Conservation (phyloP, 2,888 invertebrate species). For the Hyposoter didymator region DNA sequence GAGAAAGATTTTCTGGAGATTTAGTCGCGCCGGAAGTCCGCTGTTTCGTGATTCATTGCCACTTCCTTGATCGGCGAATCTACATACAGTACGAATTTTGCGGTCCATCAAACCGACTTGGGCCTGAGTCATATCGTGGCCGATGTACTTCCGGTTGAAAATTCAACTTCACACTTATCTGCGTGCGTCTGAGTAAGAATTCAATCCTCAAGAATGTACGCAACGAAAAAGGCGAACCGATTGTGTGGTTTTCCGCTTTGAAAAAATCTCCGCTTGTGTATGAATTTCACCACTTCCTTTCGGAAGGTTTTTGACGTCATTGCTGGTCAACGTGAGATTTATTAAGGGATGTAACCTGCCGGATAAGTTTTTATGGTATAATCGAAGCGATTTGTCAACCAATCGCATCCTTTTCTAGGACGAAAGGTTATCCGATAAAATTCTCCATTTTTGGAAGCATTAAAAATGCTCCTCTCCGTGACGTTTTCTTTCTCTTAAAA, state of each 20-base stretch:
- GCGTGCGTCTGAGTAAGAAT: not conserved
- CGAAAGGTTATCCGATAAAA: too few relatives aligned
- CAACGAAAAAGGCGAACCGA: conserved; percentile 7
- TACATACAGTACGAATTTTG: not conserved
- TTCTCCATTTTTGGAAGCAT: too few relatives aligned
- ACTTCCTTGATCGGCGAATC: conserved; percentile 38
- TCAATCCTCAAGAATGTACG: not conserved
- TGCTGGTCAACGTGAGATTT: too few relatives aligned
- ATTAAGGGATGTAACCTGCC: too few relatives aligned
- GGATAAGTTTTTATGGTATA: too few relatives aligned
- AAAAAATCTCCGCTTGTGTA: not conserved
- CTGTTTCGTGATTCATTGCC: conserved; percentile 27
- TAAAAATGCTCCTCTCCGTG: too few relatives aligned
- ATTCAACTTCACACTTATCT: conserved; percentile 24
- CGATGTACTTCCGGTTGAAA: conserved; percentile 19
- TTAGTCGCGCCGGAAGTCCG: conserved; percentile 47
- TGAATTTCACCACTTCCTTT: conserved; percentile 24
- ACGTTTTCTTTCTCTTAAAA: too few relatives aligned
- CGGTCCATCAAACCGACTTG: conserved; percentile 7
- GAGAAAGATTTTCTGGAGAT: conserved; percentile 5
- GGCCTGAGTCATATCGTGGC: not conserved
- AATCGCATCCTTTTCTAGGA: too few relatives aligned
- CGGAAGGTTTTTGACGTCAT: not conserved
- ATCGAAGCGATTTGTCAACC: too few relatives aligned
- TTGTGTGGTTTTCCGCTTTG: conserved; percentile 32